Evolutionary conservation across 2,888 invertebrate species (phyloP).

Genomic region (Arenicola marina): DNA sequence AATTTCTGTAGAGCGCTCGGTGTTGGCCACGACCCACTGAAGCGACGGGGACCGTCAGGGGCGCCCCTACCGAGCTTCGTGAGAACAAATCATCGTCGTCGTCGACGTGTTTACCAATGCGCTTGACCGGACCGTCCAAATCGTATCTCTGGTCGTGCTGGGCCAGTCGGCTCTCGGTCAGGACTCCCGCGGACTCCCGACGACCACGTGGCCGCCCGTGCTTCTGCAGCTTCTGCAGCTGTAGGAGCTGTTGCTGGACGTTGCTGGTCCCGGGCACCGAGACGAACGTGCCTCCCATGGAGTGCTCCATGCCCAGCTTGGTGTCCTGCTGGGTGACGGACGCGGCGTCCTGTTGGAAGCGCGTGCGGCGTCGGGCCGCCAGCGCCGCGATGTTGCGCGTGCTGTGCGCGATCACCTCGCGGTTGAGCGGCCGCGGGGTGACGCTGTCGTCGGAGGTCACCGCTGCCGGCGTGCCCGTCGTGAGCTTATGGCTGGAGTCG

Average conservation of each 20-base stretch:
- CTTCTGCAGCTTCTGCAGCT: not conserved
- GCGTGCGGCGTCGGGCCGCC: constrained; percentile 50
- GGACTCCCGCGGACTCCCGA: constrained; percentile 22
- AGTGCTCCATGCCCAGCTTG: not conserved
- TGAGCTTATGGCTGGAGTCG: too few relatives aligned
- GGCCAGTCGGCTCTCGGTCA: constrained; percentile 52
- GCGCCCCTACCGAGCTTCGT: too few relatives aligned
- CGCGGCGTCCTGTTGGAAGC: constrained; percentile 37
- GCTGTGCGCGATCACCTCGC: constrained; percentile 41
- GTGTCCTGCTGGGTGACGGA: constrained; percentile 15
- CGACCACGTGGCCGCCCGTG: not conserved
- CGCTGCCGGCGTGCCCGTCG: not conserved
- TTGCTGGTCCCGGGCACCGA: not conserved
- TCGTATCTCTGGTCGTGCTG: constrained; percentile 48
- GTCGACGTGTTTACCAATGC: too few relatives aligned
- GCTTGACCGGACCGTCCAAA: too few relatives aligned
- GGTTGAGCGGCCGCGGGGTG: not conserved
- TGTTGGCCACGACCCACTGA: too few relatives aligned
- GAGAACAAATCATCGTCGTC: too few relatives aligned
- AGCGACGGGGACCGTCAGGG: too few relatives aligned
- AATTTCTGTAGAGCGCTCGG: too few relatives aligned
- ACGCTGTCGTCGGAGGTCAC: not conserved
- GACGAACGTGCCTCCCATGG: not conserved
- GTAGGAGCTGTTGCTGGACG: not conserved
- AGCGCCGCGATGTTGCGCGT: constrained; percentile 56